Base-by-base conservation (phyloP, 2,888 invertebrate genomes). In the Cinara cedri region DNA sequence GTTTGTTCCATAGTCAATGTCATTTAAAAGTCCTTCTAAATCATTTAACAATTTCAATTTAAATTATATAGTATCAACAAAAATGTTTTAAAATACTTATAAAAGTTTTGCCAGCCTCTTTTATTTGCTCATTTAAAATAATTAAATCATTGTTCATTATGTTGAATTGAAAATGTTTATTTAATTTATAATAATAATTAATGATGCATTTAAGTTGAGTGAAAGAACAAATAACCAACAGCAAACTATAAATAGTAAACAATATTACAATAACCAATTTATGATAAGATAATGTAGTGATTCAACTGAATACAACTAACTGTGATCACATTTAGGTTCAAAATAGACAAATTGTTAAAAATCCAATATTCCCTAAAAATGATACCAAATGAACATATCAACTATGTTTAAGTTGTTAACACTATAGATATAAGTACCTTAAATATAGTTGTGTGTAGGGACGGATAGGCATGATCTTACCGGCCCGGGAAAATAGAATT, bases 31-130 rank as follows among this genome's bases (percentile, higher is more conserved):
- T n/a, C n/a, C n/a, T n/a, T n/a, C n/a, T n/a, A n/a, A n/a, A n/a
- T n/a, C n/a, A n/a, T n/a, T n/a, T n/a, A n/a, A 60, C 8, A 60
- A 60, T 60, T n/a, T 14, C 13, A 49, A 60, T 60, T 14, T 16
- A 60, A 60, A 60, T 60, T 60, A 60, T 60, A 16, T 60, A 60
- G 26, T 60, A 60, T 60, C 60, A 60, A 60, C 24, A 60, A 60
- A 60, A 60, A 14, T 60, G 60, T 60, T 60, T 60, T 60, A 26
- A 60, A 60, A 60, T 26, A 60, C 60, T 60, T 16, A 60, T 26
- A 60, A 60, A n/a, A 60, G 60, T 60, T 60, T 60, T 60, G 6
- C 14, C 26, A 60, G 24, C 60, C 60, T 60, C 60, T 60, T 60
- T 26, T 60, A 60, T 8, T 26, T 60, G 26, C 16, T 26, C 16